Percentiles rank a stretch among this genome's conserved stretches.
Conservation (phyloP, 2,113 vertebrate species). For the Erythrocercus mccallii region DNA sequence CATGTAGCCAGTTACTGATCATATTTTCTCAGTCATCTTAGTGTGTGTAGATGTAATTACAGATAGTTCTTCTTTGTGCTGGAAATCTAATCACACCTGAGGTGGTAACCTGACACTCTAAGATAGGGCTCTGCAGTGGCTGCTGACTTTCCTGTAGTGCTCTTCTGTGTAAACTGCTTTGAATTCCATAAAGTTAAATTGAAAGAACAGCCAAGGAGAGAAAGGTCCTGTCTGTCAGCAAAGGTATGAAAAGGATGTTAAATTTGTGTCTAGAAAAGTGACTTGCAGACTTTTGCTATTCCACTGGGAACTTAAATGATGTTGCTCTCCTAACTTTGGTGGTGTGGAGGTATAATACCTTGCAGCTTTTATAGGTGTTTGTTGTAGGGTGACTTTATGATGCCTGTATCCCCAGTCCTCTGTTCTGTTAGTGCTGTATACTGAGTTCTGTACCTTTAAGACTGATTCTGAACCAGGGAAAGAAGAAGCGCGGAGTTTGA, state of each 20-base stretch:
- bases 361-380: neutral
- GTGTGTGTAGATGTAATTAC: neutral
- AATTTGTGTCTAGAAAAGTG: neutral
- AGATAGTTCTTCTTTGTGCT: neutral
- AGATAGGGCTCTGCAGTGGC: neutral
- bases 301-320: neutral
- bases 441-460: too few relatives aligned
- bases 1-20: neutral
- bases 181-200: accelerated
- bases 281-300: neutral
- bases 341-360: neutral
- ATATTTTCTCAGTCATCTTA: neutral
- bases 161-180: neutral
- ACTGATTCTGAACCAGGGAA: too few relatives aligned
- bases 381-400: too few relatives aligned
- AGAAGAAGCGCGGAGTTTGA: too few relatives aligned
- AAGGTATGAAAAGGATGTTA: neutral
- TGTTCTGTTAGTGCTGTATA: too few relatives aligned
- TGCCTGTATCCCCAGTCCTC: too few relatives aligned
- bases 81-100: neutral
- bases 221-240: neutral
- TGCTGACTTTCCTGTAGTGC: neutral
- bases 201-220: neutral
- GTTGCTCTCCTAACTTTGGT: neutral
- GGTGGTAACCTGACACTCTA: neutral